These are phyloP conservation scores for Terrapene triunguis DNA, from an alignment of 2,113 vertebrate species.

Conservation along the genomic window DNA sequence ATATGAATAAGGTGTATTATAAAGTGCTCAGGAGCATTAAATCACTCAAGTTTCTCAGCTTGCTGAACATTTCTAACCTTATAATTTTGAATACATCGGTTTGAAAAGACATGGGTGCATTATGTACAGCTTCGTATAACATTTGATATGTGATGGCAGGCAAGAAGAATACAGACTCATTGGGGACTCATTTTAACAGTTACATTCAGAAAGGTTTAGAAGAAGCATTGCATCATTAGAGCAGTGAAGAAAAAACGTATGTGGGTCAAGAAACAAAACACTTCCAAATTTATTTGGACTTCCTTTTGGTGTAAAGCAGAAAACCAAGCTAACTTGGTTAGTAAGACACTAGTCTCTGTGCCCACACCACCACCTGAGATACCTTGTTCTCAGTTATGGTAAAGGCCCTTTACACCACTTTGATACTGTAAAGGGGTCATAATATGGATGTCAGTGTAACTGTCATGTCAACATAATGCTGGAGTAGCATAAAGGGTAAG, in stretches of 20 bases:
- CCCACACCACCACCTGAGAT: neutral
- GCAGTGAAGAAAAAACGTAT: neutral
- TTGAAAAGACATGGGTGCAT: neutral
- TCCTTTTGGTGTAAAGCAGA: neutral
- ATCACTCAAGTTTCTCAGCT: neutral
- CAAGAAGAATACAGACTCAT: neutral
- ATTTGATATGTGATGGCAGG: neutral
- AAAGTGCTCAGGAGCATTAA: neutral
- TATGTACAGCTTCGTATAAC: neutral
- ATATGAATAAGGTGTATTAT: neutral
- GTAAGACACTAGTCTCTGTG: neutral
- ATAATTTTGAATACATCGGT: neutral
- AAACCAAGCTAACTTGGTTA: neutral
- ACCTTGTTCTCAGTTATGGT: neutral
- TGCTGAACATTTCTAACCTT: neutral
- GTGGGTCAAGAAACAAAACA: neutral
- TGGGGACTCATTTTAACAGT: accelerated
- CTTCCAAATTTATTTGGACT: neutral
- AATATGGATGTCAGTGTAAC: neutral
- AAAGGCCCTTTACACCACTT: neutral
- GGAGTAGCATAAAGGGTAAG: slow-evolving; percentile 21
- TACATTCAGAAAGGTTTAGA: neutral
- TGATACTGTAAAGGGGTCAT: neutral
- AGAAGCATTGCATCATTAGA: neutral
- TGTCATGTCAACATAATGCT: neutral